Evolutionary conservation across 2,113 vertebrate species (phyloP), one percentile per base, ranked within the genome.

Genomic region (Hemiprocne comata): DNA sequence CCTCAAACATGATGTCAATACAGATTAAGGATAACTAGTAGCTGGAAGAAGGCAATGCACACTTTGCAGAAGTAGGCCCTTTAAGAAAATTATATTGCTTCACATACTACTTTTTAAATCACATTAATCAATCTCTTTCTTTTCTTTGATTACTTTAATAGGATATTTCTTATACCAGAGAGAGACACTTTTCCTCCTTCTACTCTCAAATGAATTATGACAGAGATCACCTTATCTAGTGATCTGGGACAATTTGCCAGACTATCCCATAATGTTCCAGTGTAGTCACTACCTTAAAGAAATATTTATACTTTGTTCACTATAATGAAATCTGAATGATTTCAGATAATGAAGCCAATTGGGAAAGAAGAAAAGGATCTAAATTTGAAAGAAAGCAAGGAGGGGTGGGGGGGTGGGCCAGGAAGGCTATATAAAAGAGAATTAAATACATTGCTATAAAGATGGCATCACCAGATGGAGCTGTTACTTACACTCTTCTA

Each of bases 291-390:
- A 85, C 81, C 65, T 90, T 80, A 83, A 95, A 90, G 85, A 89
- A 92, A 81, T 88, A 93, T 73, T 94, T 85, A 38, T 57, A 81
- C 69, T 95, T 94, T 44, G 65, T 74, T 96, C 82, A 61, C 60
- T 80, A 34, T 74, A 87, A 90, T 85, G 48, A 75, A 93, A 93
- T 75, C 87, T 53, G 93, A 94, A 92, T 92, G 13, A 94, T 93
- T 95, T 90, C 77, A 95, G 72, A 93, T 86, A 94, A 96, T 91
- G 54, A 95, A 94, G 69, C 72, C 89, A 94, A 94, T 84, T 79
- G 86, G 62, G 94, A 93, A 93, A 93, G 66, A 62, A 89, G 51
- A 93, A 88, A 87, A 90, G 38, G 29, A 73, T 79, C 87, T 91
- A 93, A 92, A 85, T 88, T 87, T 89, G 82, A 88, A 96, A 94